Evolutionary conservation across 2,888 invertebrate species (phyloP).

Genomic region (Pammene aurita): DNA sequence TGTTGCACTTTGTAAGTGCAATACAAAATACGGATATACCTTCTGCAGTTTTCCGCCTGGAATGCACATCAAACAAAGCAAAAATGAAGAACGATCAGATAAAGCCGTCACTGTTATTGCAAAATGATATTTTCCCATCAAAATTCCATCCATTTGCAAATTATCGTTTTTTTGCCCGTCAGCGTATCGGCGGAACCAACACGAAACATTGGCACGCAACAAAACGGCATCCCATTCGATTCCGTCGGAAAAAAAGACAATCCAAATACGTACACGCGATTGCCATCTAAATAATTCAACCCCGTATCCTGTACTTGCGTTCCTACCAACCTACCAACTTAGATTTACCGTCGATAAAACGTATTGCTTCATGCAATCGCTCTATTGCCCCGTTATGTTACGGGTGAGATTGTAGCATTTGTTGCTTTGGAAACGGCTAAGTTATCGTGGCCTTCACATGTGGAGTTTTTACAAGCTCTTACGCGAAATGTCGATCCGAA

Average conservation of each 20-base stretch:
- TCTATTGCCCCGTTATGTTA: conserved; percentile 45
- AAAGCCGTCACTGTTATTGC: conserved; percentile 8
- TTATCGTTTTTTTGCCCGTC: conserved; percentile 24
- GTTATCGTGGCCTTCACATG: conserved; percentile 54
- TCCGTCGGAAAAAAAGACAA: conserved; percentile 73
- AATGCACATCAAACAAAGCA: not conserved
- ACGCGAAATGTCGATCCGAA: conserved; percentile 80
- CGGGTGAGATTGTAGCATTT: conserved; percentile 46
- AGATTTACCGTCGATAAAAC: conserved; percentile 61
- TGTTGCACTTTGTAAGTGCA: too few species aligned
- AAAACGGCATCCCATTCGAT: conserved; percentile 55
- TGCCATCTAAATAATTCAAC: conserved; percentile 82
- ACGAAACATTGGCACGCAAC: conserved; percentile 31
- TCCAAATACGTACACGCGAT: conserved; percentile 79
- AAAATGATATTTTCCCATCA: conserved; percentile 17
- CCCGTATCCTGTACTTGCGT: conserved; percentile 56
- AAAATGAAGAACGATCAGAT: conserved; percentile 3
- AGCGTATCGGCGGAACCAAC: conserved; percentile 33
- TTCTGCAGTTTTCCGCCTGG: not conserved
- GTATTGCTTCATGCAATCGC: conserved; percentile 40
- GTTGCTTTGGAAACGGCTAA: conserved; percentile 34
- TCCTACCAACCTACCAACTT: conserved; percentile 51
- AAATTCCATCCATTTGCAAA: conserved; percentile 11
- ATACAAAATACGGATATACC: too few species aligned
- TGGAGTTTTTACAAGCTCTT: conserved; percentile 80